A percentile compares a stretch with the other conserved stretches of the same genome.
These are phyloP conservation scores for Pseudochaenichthys georgianus DNA, from an alignment of 2,797 vertebrate genomes.

Conservation along the genomic window DNA sequence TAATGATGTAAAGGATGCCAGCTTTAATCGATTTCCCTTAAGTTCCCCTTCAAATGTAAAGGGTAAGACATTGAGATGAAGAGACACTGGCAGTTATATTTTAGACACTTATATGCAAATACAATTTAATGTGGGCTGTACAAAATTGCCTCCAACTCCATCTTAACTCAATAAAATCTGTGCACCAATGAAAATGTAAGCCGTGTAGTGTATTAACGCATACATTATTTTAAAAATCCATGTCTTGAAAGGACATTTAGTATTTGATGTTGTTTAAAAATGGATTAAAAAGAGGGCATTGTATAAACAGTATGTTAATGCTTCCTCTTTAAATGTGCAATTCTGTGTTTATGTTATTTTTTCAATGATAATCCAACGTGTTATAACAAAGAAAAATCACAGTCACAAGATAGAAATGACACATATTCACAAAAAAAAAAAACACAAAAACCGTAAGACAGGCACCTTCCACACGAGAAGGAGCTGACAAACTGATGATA, in stretches of 20 bases:
- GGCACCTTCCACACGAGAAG: constrained; percentile 37
- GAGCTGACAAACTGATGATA: constrained; percentile 1
- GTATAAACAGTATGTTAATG: constrained; percentile 42
- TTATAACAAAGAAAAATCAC: constrained; percentile 49
- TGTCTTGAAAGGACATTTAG: constrained; percentile 19
- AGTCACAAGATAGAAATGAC: constrained; percentile 55
- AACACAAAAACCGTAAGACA: constrained; percentile 28
- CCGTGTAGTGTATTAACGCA: constrained; percentile 11
- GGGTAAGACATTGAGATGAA: not conserved
- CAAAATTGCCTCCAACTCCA: not conserved
- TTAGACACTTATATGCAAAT: not conserved
- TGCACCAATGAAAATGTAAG: constrained; percentile 1
- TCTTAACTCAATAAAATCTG: not conserved
- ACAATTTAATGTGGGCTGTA: not conserved
- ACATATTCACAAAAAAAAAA: constrained; percentile 44
- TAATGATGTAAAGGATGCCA: not conserved
- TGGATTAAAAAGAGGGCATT: constrained; percentile 31
- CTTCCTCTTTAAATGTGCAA: constrained; percentile 67
- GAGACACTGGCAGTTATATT: constrained; percentile 10
- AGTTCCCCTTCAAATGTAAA: not conserved
- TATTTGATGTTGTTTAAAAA: constrained; percentile 20
- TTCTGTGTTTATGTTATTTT: constrained; percentile 42
- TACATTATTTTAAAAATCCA: constrained; percentile 13
- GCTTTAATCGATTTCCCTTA: constrained; percentile 22
- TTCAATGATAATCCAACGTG: constrained; percentile 28